phyloP scores from a whole-genome alignment of 2,113 vertebrate species.

The Carassius carassius region DNA sequence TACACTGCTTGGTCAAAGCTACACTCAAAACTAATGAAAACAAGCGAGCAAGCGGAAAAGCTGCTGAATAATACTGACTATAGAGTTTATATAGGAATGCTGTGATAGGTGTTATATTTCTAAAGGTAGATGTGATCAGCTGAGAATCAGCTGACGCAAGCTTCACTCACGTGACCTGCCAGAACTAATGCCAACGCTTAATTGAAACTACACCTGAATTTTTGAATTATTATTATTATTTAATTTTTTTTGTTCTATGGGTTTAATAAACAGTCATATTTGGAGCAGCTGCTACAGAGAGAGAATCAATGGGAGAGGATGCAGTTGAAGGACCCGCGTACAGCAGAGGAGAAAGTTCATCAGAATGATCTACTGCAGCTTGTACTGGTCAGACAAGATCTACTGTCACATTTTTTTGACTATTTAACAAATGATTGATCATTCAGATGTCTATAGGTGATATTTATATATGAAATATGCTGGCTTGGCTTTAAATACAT shows the following conservation, averaged over 20 bases:
- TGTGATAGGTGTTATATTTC: too few species aligned
- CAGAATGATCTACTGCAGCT: slow-evolving; percentile 77
- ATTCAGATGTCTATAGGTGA: neutral
- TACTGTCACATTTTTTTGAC: neutral
- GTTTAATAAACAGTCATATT: slow-evolving; percentile 76
- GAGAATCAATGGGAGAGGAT: slow-evolving; percentile 76
- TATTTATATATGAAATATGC: neutral
- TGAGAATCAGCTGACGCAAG: too few species aligned
- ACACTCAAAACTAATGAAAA: too few species aligned
- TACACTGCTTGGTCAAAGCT: too few species aligned
- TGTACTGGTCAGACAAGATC: slow-evolving; percentile 72
- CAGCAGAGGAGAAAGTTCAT: slow-evolving; percentile 74
- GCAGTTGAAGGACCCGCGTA: slow-evolving; percentile 81
- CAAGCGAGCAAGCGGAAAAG: too few species aligned
- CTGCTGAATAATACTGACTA: too few species aligned
- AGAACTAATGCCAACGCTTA: too few species aligned
- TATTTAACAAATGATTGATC: neutral
- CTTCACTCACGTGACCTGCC: too few species aligned
- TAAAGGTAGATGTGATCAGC: too few species aligned
- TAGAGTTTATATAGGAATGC: too few species aligned
- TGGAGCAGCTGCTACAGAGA: slow-evolving; percentile 79
- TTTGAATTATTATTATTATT: too few species aligned
- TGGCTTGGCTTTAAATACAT: neutral
- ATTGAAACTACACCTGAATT: too few species aligned
- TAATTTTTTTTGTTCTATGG: neutral